Conservation (phyloP, 2,113 vertebrate genomes). For the Sarotherodon lohbergeri region DNA sequence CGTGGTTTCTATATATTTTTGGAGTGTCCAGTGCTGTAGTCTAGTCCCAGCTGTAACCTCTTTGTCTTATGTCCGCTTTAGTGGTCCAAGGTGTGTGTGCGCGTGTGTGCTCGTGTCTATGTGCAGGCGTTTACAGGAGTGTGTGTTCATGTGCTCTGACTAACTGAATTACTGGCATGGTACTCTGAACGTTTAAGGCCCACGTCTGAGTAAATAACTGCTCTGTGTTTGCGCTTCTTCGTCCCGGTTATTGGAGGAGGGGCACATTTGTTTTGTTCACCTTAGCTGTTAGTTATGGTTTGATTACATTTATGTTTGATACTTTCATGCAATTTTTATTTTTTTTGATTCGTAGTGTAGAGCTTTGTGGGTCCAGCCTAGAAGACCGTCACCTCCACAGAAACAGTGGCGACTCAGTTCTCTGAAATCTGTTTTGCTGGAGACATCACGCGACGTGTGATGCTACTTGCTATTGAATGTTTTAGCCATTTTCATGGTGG, state of each 20-base stretch:
- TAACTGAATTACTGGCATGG: conserved; percentile 93
- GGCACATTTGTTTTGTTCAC: conserved; percentile 63
- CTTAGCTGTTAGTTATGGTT: conserved; percentile 68
- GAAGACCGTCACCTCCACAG: conserved; percentile 68
- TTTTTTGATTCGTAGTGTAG: conserved; percentile 66
- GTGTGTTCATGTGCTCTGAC: conserved; percentile 79
- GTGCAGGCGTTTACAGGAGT: conserved; percentile 49
- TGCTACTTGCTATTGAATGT: conserved; percentile 82
- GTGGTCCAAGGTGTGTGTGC: conserved; percentile 91
- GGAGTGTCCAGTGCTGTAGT: conserved; percentile 88
- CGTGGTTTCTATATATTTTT: conserved; percentile 83
- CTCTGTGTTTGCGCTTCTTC: conserved; percentile 76
- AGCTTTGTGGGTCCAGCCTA: conserved; percentile 77
- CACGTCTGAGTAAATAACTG: conserved; percentile 71
- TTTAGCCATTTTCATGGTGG: conserved; percentile 99
- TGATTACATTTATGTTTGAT: conserved; percentile 66
- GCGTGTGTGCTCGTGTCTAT: conserved; percentile 22
- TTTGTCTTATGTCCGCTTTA: conserved; percentile 88
- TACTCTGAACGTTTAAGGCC: conserved; percentile 76
- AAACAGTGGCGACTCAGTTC: conserved; percentile 75
- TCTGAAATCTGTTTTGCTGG: background rate
- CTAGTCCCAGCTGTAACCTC: conserved; percentile 85
- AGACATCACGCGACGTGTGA: background rate
- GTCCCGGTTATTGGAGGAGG: conserved; percentile 60
- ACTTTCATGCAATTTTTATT: conserved; percentile 25